Percentiles rank a stretch among this genome's conserved stretches.
phyloP scores from a whole-genome alignment of 2,113 vertebrate species.

The Carassius carassius region DNA sequence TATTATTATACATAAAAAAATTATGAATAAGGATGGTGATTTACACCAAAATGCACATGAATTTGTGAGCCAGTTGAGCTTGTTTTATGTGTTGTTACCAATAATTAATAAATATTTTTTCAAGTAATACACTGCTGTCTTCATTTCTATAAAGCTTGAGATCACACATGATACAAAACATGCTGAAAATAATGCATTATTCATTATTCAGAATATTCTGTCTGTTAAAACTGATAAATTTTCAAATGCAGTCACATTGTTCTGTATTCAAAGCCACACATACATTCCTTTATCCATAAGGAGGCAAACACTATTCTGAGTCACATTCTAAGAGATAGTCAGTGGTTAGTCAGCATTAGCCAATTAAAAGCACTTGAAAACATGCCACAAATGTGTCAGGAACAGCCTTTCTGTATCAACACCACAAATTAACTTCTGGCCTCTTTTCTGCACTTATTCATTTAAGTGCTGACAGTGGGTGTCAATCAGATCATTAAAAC shows the following conservation, averaged over 20 bases:
- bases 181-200: too few species aligned
- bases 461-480: neutral
- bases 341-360: neutral
- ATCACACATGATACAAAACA: too few species aligned
- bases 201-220: neutral
- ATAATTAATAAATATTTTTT: constrained; percentile 59
- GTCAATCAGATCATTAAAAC: constrained; percentile 38
- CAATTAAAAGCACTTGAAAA: constrained; percentile 15
- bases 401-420: constrained; percentile 7
- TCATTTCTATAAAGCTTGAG: neutral
- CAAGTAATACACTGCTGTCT: neutral
- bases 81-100: constrained; percentile 44
- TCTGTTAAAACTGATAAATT: neutral
- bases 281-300: neutral
- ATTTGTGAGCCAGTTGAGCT: constrained; percentile 36
- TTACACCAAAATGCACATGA: neutral
- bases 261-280: neutral
- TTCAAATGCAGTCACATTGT: constrained; percentile 7
- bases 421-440: neutral
- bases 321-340: neutral
- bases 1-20: too few species aligned
- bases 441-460: constrained; percentile 4
- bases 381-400: neutral
- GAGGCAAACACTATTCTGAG: neutral
- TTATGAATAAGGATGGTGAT: neutral